Base-by-base conservation (phyloP, 2,113 vertebrate species). In the Ophthalmotilapia sp. region DNA sequence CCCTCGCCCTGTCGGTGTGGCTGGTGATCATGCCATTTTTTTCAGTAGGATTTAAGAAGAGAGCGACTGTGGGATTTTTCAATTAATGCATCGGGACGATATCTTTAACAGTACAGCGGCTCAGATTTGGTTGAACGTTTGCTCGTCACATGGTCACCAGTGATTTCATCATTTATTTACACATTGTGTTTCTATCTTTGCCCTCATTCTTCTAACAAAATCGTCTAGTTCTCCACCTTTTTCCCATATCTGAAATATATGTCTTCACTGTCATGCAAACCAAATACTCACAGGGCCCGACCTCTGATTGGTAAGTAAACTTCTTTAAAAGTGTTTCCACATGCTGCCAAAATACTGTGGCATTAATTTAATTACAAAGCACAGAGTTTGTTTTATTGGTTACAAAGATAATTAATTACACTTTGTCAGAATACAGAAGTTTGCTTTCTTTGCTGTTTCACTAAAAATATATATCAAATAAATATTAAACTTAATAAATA, bases 291-390 rank as follows among this genome's bases (percentile, higher is more conserved):
- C 68, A 29, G 23, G 6, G 14, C 14, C 14, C 3, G 0, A 17
- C 21, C 68, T 17, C 68, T 75, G 68, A 29, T 29, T 29, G 68
- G 19, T 68, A 68, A 38, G 60, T 68, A 68, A 38, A 38, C 60
- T 38, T 38, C 60, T 68, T 68, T 38, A 68, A 68, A 38, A 21
- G 60, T 38, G 60, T 65, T 65, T 65, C 60, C 60, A 38, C 60
- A 0, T 65, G 60, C 33, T 65, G 19, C 33, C 33, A 65, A 65
- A 65, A 65, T 65, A 65, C 60, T 65, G 60, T 38, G 10, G 0
- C 33, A 65, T 65, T 65, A 38, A 38, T 65, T 38, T 65, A 65
- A 65, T 65, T 65, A 65, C 6, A 65, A 65, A 65, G 60, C 60
- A 65, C 3, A 65, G 60, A 65, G 19, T 68, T 68, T 14, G 7